Conservation (phyloP, 2,888 invertebrate species). For the Loripinus fragilis region DNA sequence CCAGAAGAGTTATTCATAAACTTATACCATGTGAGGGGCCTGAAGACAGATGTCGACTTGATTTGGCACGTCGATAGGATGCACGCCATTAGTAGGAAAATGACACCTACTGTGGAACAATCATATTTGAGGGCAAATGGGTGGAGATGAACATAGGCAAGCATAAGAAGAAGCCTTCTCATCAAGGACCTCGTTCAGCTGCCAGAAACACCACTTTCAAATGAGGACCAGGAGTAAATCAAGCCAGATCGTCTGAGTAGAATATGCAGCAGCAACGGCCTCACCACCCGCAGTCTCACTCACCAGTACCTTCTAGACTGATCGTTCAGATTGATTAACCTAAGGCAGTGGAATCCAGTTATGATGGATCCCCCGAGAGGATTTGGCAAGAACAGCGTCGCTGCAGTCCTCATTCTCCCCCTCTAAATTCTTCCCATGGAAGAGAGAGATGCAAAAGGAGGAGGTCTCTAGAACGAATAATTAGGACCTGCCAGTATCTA, state of each 20-base stretch:
- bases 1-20: neutral
- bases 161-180: neutral
- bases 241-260: no score
- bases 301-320: neutral
- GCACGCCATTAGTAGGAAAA: neutral
- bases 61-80: neutral
- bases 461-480: no score
- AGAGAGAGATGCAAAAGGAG: no score
- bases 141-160: neutral
- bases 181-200: no score
- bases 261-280: neutral
- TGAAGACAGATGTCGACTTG: neutral
- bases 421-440: no score
- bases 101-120: neutral
- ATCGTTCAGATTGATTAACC: neutral
- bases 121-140: neutral
- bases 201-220: neutral
- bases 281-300: neutral
- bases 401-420: no score
- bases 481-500: no score
- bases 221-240: no score
- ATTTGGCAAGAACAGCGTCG: no score
- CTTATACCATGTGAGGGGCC: neutral
- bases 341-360: neutral
- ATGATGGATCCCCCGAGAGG: no score